Evolutionary conservation across 2,888 invertebrate species (phyloP).

Genomic region (Tenthredo distinguenda): DNA sequence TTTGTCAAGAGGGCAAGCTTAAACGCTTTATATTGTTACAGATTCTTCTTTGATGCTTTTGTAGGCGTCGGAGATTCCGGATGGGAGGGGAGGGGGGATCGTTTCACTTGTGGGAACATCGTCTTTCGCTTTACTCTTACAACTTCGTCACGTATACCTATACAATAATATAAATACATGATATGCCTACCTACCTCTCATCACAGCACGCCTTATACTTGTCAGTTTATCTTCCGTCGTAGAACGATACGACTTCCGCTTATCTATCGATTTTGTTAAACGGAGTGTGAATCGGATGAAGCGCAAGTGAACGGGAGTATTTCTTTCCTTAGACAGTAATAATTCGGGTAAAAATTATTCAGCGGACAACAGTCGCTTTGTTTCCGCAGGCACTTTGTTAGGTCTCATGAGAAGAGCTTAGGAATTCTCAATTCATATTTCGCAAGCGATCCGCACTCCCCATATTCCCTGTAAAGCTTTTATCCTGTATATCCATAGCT

Average conservation of each 20-base stretch:
- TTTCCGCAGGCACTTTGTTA: not conserved
- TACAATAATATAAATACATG: not conserved
- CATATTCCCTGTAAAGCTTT: not conserved
- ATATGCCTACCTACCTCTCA: not conserved
- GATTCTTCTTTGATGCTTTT: slow-evolving; percentile 51
- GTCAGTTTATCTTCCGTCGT: not conserved
- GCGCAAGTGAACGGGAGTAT: not conserved
- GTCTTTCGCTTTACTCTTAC: slow-evolving; percentile 27
- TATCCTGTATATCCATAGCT: slow-evolving; percentile 30
- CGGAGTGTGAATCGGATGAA: not conserved
- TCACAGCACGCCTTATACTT: not conserved
- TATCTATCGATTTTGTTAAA: not conserved
- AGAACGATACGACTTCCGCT: slow-evolving; percentile 1
- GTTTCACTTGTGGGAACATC: not conserved
- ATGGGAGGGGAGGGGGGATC: not conserved
- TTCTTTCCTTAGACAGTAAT: not conserved
- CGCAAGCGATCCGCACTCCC: slow-evolving; percentile 23
- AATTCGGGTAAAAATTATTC: not conserved
- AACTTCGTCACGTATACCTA: slow-evolving; percentile 23
- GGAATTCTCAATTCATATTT: slow-evolving; percentile 24
- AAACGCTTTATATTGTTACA: slow-evolving; percentile 52
- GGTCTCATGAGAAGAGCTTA: slow-evolving; percentile 4
- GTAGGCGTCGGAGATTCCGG: slow-evolving; percentile 40
- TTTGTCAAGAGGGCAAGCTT: slow-evolving; percentile 52
- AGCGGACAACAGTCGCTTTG: not conserved